Conservation (phyloP, 1,140 invertebrate species). For the Sarcophaga bullata region DNA sequence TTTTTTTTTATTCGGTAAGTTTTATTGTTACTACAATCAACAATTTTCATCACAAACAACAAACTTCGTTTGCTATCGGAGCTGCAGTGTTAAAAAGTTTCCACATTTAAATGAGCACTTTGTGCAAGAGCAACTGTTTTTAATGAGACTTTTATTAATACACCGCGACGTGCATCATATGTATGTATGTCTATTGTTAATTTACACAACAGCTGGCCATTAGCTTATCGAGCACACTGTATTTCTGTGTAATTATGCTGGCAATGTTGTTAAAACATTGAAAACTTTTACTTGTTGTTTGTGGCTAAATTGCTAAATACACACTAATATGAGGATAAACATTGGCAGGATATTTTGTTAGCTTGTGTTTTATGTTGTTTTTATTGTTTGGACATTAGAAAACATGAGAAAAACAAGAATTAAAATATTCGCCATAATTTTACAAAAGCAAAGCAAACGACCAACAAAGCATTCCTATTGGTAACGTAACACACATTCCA, state of each 20-base stretch:
- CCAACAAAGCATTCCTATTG: neutral
- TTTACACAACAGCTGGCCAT: neutral
- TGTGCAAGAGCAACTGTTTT: no score
- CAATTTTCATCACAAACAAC: no score
- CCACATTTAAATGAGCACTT: no score
- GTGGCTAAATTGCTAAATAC: conserved; percentile 7
- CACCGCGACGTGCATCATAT: no score
- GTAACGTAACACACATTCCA: neutral
- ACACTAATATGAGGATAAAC: conserved; percentile 6
- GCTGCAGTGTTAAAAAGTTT: no score
- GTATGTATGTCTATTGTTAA: neutral
- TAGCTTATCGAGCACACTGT: neutral
- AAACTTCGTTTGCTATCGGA: no score
- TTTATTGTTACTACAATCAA: no score
- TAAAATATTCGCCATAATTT: neutral
- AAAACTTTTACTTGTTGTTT: neutral
- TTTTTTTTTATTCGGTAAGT: no score
- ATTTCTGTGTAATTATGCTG: neutral
- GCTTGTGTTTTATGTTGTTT: neutral
- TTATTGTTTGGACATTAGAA: neutral
- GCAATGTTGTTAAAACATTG: neutral
- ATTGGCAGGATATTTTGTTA: neutral
- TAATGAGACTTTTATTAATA: no score
- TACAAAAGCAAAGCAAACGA: neutral
- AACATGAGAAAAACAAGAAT: neutral